Evolutionary conservation across 2,113 vertebrate species (phyloP), one percentile per base, ranked within the genome.

Genomic region (Suncus etruscus): DNA sequence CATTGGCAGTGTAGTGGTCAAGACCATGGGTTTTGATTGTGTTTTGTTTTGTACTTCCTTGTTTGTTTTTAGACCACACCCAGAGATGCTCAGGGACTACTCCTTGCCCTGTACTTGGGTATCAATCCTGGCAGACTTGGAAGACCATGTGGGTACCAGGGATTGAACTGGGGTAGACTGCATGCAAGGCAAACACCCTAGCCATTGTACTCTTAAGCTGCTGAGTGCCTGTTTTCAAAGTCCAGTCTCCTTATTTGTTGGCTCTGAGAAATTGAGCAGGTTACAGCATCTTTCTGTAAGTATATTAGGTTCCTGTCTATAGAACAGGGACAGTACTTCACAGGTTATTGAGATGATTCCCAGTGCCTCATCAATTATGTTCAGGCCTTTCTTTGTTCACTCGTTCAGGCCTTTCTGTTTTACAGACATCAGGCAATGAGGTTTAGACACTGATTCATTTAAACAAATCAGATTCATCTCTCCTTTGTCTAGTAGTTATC

Each of bases 291-390:
- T 82, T n/a, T 86, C 65, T 80, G 73, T 86, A 77, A 51, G 54
- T 24, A 48, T 0, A 69, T 39, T 25, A 65, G n/a, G 29, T 91
- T 47, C 31, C 65, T 86, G 31, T 78, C 68, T 80, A 31, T 54
- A 87, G 83, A 91, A 91, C 3, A 72, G 74, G 27, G 86, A 66
- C 1, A 75, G 45, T 66, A 70, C 58, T 83, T 72, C 29, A 70
- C 2, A 86, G 61, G 11, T 80, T 86, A 20, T 73, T 48, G 81
- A 85, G 25, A 76, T 18, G 18, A 79, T 66, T 29, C 20, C 14
- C 27, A 63, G 48, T 31, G 27, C 20, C 77, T 84, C 50, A 54
- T 61, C 58, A 61, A 61, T 20, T 61, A 5, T 54, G 54, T 22
- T n/a, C 32, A 69, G 32, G 20, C 11, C 31, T 85, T 6, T 27